Conservation (phyloP, 2,797 vertebrate genomes). For the Enteromius fasciolatus region DNA sequence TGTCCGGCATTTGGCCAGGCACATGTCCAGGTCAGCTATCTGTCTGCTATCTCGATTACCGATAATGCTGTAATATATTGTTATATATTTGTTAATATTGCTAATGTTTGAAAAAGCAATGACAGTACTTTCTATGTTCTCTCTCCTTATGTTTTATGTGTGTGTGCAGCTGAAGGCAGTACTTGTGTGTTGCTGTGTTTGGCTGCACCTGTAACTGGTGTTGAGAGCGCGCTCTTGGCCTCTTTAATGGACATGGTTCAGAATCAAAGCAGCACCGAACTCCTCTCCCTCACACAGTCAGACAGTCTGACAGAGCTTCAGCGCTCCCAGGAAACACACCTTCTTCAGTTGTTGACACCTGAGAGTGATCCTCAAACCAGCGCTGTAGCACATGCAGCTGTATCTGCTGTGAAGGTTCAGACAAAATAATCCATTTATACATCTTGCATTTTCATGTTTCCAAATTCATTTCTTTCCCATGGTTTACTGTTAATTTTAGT, state of each 20-base stretch:
- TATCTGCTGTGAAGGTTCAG: conserved; percentile 33
- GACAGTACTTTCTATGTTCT: neutral
- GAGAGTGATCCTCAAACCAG: neutral
- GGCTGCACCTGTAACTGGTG: conserved; percentile 72
- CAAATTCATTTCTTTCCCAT: neutral
- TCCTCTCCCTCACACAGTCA: conserved; percentile 58
- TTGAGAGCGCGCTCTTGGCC: conserved; percentile 79
- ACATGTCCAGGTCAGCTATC: conserved; percentile 68
- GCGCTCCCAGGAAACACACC: conserved; percentile 29
- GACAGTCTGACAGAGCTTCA: conserved; percentile 66
- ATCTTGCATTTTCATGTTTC: conserved; percentile 10
- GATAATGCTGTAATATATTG: neutral
- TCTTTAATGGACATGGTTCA: conserved; percentile 85
- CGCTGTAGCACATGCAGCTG: conserved; percentile 6
- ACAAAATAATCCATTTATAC: conserved; percentile 34
- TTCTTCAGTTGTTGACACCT: conserved; percentile 49
- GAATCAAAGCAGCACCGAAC: conserved; percentile 58
- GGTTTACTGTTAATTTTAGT: neutral
- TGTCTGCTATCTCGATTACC: neutral
- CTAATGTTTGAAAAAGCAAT: neutral
- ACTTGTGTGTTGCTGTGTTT: conserved; percentile 87
- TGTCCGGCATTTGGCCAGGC: conserved; percentile 55
- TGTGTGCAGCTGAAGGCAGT: conserved; percentile 75
- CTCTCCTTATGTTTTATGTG: neutral
- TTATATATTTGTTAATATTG: neutral